These are phyloP conservation scores for Cremastinae sp. DNA, from an alignment of 2,888 invertebrate species.

Conservation along the genomic window DNA sequence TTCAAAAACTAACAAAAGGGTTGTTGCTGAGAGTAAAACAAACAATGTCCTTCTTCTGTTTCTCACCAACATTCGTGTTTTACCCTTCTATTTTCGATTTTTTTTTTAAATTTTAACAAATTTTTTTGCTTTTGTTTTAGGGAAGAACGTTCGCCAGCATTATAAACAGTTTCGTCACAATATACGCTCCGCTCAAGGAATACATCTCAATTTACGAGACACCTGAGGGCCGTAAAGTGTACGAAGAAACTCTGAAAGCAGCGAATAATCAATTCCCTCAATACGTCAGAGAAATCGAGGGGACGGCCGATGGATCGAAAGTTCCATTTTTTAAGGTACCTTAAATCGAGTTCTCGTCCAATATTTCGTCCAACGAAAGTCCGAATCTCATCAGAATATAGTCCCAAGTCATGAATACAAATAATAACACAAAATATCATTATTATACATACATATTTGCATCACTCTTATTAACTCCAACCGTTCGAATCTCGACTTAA, in stretches of 20 bases:
- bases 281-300: conserved; percentile 91
- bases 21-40: not conserved
- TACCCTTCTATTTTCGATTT: too few relatives aligned
- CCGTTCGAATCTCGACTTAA: too few relatives aligned
- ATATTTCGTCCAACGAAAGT: too few relatives aligned
- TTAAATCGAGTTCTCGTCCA: not conserved
- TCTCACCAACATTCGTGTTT: too few relatives aligned
- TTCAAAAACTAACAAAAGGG: not conserved
- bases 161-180: conserved; percentile 86
- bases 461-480: too few relatives aligned
- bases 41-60: not conserved
- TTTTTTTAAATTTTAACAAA: not conserved
- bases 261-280: conserved; percentile 89
- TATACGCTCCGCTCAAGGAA: conserved; percentile 84
- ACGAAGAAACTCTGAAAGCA: conserved; percentile 87
- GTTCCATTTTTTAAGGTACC: conserved; percentile 91
- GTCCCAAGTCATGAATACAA: too few relatives aligned
- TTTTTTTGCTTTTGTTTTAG: conserved; percentile 81
- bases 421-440: too few relatives aligned
- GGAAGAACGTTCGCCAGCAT: conserved; percentile 89
- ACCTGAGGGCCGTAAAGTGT: conserved; percentile 86
- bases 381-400: too few relatives aligned
- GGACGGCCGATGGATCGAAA: conserved; percentile 91
- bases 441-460: too few relatives aligned
- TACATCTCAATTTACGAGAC: conserved; percentile 89